Percentiles rank a stretch among this genome's conserved stretches.
phyloP scores from a whole-genome alignment of 2,113 vertebrate species.

The Macaca nemestrina region DNA sequence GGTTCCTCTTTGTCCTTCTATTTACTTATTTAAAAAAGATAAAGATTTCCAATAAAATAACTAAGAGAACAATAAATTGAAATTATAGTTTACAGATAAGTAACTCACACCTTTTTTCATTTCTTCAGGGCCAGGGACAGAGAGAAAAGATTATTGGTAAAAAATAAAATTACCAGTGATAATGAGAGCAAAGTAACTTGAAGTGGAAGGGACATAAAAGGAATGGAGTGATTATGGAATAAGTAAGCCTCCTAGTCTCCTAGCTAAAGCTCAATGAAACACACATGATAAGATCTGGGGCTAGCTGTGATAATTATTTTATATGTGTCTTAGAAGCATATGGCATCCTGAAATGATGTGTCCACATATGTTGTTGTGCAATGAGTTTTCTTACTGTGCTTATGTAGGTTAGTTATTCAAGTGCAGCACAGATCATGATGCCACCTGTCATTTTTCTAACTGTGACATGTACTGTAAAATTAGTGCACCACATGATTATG shows the following conservation, averaged over 20 bases:
- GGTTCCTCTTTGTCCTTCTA: neutral
- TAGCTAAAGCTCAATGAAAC: slow-evolving; percentile 51
- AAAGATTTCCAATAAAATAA: slow-evolving; percentile 15
- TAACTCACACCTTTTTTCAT: neutral
- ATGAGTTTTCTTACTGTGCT: slow-evolving; percentile 72
- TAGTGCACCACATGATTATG: neutral
- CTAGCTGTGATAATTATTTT: slow-evolving; percentile 62
- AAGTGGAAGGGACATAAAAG: slow-evolving; percentile 30
- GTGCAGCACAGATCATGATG: neutral
- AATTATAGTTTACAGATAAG: slow-evolving; percentile 3
- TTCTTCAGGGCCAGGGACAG: neutral
- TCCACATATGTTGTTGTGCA: slow-evolving; percentile 68
- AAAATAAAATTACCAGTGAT: slow-evolving; percentile 54
- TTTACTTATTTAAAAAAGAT: neutral
- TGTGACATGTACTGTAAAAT: slow-evolving; percentile 46
- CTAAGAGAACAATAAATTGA: neutral
- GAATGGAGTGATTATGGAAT: slow-evolving; percentile 1
- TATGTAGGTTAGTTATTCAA: slow-evolving; percentile 62
- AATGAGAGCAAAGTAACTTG: slow-evolving; percentile 5
- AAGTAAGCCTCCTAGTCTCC: slow-evolving; percentile 61
- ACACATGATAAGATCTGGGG: slow-evolving; percentile 8
- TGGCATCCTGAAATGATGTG: slow-evolving; percentile 62
- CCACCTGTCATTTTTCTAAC: slow-evolving; percentile 60
- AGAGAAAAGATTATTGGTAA: neutral
- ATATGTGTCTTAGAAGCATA: slow-evolving; percentile 67